Base-by-base conservation (phyloP, 2,797 vertebrate genomes). In the Rallus crepitans region DNA sequence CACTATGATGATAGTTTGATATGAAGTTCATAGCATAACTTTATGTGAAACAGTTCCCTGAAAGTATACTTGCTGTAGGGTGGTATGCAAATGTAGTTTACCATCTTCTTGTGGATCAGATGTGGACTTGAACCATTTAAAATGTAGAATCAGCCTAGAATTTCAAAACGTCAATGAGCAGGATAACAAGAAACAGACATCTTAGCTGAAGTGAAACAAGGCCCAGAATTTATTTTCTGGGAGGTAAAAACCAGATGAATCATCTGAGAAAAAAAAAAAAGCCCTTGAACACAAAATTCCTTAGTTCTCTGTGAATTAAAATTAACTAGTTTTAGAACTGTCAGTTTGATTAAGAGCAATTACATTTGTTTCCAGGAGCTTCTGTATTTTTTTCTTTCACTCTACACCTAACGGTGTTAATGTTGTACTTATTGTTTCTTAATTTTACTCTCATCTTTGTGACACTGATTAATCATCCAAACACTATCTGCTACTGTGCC, bases 381-480 rank as follows among this genome's bases (percentile, higher is more conserved):
- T 75, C 0, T 2, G 45, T 57, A 45, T 30, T 48, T 78, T 37
- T 80, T 80, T 17, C n/a, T 35, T 70, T 69, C 25, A 73, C 7
- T 94, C n/a, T 78, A 79, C 55, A 31, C 30, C 57, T 42, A 75
- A 59, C 11, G 76, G 24, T 81, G 65, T 81, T 95, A 93, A 78
- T 82, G 56, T 64, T 70, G 19, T 72, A 28, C 24, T 95, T 94
- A 82, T 18, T 88, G 50, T 86, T 94, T 91, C 80, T 90, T 90
- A 81, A 89, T 95, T 95, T 94, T 86, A 59, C n/a, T 95, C 40
- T 75, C 52, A 65, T 86, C 30, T 82, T 94, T 3, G 3, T 17
- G 45, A 81, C 87, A 86, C 61, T 93, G 85, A 86, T 33, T 93
- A 79, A 94, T 88, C 61, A 64, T 81, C 37, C 45, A 86, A 85